Evolutionary conservation across 2,113 vertebrate genomes (phyloP).

Genomic region (Pyxicephalus adspersus): DNA sequence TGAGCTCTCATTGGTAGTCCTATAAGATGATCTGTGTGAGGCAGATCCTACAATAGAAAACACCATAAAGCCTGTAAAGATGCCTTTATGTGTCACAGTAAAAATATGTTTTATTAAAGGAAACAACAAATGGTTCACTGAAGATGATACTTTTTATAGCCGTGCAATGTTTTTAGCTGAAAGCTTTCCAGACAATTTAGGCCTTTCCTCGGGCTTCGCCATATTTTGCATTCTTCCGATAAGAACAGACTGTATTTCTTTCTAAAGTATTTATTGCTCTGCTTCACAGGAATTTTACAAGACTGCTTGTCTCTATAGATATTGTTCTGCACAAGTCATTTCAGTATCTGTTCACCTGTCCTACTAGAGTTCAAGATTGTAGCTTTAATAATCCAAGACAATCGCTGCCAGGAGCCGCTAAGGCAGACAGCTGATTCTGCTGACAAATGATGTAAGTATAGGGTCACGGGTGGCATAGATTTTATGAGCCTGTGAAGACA

Average conservation of each 20-base stretch:
- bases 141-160: constrained; percentile 47
- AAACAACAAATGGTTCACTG: constrained; percentile 38
- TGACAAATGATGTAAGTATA: constrained; percentile 28
- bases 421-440: constrained; percentile 27
- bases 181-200: constrained; percentile 44
- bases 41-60: not conserved
- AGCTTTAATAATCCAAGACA: constrained; percentile 19
- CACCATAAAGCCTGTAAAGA: not conserved
- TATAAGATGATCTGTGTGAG: not conserved
- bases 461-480: constrained; percentile 11
- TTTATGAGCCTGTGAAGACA: not conserved
- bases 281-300: constrained; percentile 41
- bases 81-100: constrained; percentile 10
- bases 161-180: constrained; percentile 27
- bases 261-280: constrained; percentile 43
- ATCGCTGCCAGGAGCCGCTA: not conserved
- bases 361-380: constrained; percentile 38
- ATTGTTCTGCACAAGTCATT: constrained; percentile 39
- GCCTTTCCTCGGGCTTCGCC: constrained; percentile 40
- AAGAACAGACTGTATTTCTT: constrained; percentile 24
- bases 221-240: constrained; percentile 48
- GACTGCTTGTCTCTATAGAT: constrained; percentile 34
- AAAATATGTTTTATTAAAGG: constrained; percentile 47
- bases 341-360: constrained; percentile 41
- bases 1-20: not conserved